Evolutionary conservation across 2,797 vertebrate species (phyloP).

Genomic region (Sciurus vulgaris): DNA sequence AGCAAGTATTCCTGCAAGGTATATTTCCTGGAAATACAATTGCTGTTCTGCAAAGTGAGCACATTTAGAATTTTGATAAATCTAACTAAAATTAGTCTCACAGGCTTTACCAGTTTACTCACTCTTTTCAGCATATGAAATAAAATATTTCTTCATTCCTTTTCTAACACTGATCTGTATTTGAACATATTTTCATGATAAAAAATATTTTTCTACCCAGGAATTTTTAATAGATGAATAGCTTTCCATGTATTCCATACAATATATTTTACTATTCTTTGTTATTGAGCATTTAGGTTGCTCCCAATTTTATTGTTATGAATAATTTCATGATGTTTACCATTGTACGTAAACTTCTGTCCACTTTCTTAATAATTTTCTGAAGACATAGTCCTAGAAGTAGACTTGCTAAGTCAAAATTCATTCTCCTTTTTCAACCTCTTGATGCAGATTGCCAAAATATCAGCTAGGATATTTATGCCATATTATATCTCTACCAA

Average conservation of each 20-base stretch:
- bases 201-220: background rate
- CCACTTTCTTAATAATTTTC: background rate
- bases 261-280: background rate
- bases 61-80: conserved; percentile 9
- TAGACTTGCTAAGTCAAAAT: background rate
- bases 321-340: background rate
- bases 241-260: background rate
- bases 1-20: background rate
- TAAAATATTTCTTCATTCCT: background rate
- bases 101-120: background rate
- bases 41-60: background rate
- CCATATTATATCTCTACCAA: background rate
- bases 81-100: background rate
- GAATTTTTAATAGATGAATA: background rate
- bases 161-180: background rate
- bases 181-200: background rate
- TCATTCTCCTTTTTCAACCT: background rate
- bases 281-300: background rate
- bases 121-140: background rate
- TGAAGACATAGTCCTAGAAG: background rate
- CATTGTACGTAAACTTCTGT: background rate
- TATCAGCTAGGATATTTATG: background rate
- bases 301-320: background rate
- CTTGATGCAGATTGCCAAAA: background rate
- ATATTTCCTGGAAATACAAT: background rate